Conservation (phyloP, 2,888 invertebrate genomes). For the Linnaemya tessellans region DNA sequence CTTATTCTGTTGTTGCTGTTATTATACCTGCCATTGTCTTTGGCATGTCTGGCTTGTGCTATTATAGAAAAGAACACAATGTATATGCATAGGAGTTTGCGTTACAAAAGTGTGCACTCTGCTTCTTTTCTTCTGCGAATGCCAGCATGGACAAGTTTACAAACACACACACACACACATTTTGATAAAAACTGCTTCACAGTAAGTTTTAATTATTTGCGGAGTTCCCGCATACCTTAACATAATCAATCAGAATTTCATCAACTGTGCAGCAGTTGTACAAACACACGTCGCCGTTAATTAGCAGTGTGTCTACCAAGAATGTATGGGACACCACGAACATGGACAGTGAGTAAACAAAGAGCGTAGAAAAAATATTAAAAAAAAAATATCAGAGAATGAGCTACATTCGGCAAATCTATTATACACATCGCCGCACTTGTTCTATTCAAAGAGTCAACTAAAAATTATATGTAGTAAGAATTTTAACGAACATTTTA, state of each 20-base stretch:
- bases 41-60: conserved; percentile 43
- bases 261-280: neutral
- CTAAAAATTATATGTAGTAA: no score
- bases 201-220: conserved; percentile 25
- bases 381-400: neutral
- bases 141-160: conserved; percentile 4
- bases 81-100: neutral
- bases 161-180: neutral
- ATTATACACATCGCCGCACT: no score
- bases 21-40: conserved; percentile 7
- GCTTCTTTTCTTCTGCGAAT: neutral
- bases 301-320: neutral
- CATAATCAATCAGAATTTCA: conserved; percentile 1
- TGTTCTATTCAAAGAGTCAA: no score
- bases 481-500: no score
- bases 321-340: neutral
- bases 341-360: neutral
- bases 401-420: no score
- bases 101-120: conserved; percentile 5
- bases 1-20: conserved; percentile 13
- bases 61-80: conserved; percentile 42
- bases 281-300: neutral
- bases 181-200: neutral
- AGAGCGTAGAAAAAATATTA: neutral
- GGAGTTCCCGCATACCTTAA: neutral